Conservation (phyloP, 30 jellyfish, hydroid and myxozoan species). For the Aurelia sp. region DNA sequence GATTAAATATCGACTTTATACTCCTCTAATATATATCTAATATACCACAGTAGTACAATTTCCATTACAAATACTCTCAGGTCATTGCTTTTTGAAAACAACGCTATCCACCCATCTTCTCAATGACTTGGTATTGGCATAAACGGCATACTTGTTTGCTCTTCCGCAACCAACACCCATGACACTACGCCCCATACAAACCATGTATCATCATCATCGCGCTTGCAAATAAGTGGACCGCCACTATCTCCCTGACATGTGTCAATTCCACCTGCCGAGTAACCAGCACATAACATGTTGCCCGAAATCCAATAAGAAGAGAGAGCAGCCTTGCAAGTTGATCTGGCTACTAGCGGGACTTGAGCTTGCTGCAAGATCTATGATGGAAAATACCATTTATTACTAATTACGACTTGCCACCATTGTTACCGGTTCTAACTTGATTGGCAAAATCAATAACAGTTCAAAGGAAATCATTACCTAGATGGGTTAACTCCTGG, state of each 20-base stretch:
- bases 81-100: slow-evolving; percentile 48
- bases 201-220: slow-evolving; percentile 80
- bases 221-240: slow-evolving; percentile 97
- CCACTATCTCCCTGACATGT: slow-evolving; percentile 99
- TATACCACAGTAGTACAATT: too few relatives aligned
- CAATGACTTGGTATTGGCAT: slow-evolving; percentile 78
- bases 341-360: slow-evolving; percentile 83
- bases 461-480: too few relatives aligned
- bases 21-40: too few relatives aligned
- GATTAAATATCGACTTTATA: too few relatives aligned
- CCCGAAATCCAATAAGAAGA: slow-evolving; percentile 36
- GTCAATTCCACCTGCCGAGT: slow-evolving; percentile 89
- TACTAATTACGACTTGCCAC: too few relatives aligned
- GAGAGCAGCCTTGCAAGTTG: slow-evolving; percentile 73
- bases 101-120: slow-evolving; percentile 88
- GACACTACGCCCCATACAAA: slow-evolving; percentile 94
- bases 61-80: too few relatives aligned
- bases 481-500: too few relatives aligned
- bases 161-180: slow-evolving; percentile 99
- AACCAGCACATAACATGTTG: slow-evolving; percentile 97
- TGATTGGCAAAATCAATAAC: too few relatives aligned
- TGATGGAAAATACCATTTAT: too few relatives aligned
- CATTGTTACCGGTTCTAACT: too few relatives aligned
- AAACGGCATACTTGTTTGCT: slow-evolving; percentile 80
- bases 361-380: slow-evolving; percentile 97